Conservation (phyloP, 2,888 invertebrate genomes). For the Melanchra persicariae region DNA sequence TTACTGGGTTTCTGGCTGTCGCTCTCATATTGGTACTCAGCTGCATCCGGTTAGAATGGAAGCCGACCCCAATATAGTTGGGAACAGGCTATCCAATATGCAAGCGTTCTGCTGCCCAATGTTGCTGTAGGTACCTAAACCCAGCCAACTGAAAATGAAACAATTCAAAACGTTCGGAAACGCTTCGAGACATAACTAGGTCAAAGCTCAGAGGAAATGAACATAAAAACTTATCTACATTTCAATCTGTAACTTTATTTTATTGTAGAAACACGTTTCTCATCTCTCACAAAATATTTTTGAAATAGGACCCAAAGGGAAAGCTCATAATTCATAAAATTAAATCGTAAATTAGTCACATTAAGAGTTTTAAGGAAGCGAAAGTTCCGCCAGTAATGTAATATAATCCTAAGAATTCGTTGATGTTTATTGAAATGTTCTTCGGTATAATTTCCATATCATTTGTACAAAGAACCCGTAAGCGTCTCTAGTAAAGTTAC, state of each 20-base stretch:
- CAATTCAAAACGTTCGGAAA: background rate
- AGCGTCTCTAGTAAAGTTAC: conserved; percentile 20
- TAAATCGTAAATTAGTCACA: conserved; percentile 37
- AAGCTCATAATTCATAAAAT: conserved; percentile 24
- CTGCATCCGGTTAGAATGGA: no score
- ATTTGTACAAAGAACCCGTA: conserved; percentile 4
- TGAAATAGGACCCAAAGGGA: conserved; percentile 9
- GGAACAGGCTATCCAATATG: background rate
- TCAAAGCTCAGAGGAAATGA: background rate
- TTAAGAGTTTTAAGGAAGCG: conserved; percentile 35
- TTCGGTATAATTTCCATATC: background rate
- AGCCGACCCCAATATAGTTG: no score
- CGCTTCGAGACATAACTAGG: background rate
- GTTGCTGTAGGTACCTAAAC: background rate
- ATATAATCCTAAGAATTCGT: conserved; percentile 33
- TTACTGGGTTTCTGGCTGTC: no score
- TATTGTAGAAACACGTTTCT: conserved; percentile 14
- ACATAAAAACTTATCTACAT: background rate
- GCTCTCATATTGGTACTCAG: no score
- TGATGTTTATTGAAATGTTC: conserved; percentile 19
- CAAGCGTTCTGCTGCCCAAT: background rate
- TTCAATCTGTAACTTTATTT: conserved; percentile 14
- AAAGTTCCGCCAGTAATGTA: conserved; percentile 17
- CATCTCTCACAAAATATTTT: conserved; percentile 20
- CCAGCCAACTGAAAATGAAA: background rate